These are phyloP conservation scores for Mirza zaza DNA, from an alignment of 2,113 vertebrate species.

Conservation along the genomic window DNA sequence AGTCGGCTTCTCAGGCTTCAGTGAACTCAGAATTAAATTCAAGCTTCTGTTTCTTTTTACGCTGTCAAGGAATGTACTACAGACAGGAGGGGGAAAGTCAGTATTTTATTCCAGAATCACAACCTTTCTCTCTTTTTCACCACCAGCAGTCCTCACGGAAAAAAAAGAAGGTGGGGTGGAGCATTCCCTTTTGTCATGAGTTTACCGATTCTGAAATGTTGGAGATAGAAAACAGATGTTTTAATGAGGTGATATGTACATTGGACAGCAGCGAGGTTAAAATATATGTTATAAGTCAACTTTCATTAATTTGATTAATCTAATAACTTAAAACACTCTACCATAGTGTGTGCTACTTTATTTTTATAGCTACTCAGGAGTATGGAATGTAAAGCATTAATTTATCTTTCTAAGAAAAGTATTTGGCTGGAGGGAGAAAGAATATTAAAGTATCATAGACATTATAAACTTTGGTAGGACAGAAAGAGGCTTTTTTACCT, in stretches of 20 bases:
- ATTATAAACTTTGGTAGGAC: not conserved
- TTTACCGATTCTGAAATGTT: conserved; percentile 30
- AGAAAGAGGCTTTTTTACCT: not conserved
- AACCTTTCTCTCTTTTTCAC: not conserved
- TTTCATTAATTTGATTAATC: conserved; percentile 60
- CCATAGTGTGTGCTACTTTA: conserved; percentile 7
- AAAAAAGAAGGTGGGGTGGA: not conserved
- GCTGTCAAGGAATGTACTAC: not conserved
- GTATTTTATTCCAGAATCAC: not conserved
- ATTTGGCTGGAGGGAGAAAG: conserved; percentile 41
- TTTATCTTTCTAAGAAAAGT: conserved; percentile 52
- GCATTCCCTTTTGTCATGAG: not conserved
- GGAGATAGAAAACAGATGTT: conserved; percentile 40
- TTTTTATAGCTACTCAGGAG: conserved; percentile 49
- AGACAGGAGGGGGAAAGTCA: not conserved
- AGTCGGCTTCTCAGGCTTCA: not conserved
- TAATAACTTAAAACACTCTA: conserved; percentile 26
- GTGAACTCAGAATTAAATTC: conserved; percentile 24
- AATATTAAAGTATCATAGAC: not conserved
- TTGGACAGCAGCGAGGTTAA: not conserved
- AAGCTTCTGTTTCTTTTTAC: conserved; percentile 39
- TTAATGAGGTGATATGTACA: conserved; percentile 12
- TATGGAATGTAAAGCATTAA: conserved; percentile 31
- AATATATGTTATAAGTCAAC: conserved; percentile 19
- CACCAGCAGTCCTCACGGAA: too few relatives aligned